These are phyloP conservation scores for Halocynthia roretzi DNA, from an alignment of 23 tunicate genomes.

Conservation along the genomic window DNA sequence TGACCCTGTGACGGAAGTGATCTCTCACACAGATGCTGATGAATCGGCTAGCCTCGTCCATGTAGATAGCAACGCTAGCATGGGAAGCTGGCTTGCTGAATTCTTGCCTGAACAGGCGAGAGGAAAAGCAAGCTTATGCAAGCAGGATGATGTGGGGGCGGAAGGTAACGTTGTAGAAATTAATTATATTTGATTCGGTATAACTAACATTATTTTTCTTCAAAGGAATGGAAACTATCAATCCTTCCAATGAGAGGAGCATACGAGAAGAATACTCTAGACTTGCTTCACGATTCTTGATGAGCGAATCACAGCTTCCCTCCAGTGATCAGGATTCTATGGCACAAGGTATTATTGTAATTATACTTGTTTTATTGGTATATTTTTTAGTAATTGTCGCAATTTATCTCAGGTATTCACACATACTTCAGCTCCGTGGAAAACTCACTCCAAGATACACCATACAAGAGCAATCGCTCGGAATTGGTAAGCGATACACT, in stretches of 20 bases:
- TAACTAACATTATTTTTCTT: too few species aligned
- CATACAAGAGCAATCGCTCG: too few species aligned
- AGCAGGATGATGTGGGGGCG: background rate
- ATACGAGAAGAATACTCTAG: background rate
- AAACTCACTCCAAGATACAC: too few species aligned
- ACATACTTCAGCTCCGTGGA: too few species aligned
- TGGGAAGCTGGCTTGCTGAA: slow-evolving; percentile 26
- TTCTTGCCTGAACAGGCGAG: slow-evolving; percentile 3
- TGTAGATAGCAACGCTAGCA: slow-evolving; percentile 13
- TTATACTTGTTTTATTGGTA: too few species aligned
- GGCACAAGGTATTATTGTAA: background rate
- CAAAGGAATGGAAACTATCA: background rate
- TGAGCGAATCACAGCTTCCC: slow-evolving; percentile 20
- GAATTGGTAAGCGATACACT: too few species aligned
- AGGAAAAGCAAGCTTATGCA: background rate
- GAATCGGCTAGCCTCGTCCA: slow-evolving; percentile 13
- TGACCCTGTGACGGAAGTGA: background rate
- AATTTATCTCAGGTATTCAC: too few species aligned
- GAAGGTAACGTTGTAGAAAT: background rate
- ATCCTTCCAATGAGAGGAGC: slow-evolving; percentile 6
- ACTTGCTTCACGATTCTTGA: slow-evolving; percentile 10
- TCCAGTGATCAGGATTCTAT: background rate
- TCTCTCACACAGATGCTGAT: background rate
- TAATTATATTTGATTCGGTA: background rate
- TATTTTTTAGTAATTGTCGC: too few species aligned